Conservation (phyloP, 2,797 vertebrate species). For the Chiloscyllium punctatum region DNA sequence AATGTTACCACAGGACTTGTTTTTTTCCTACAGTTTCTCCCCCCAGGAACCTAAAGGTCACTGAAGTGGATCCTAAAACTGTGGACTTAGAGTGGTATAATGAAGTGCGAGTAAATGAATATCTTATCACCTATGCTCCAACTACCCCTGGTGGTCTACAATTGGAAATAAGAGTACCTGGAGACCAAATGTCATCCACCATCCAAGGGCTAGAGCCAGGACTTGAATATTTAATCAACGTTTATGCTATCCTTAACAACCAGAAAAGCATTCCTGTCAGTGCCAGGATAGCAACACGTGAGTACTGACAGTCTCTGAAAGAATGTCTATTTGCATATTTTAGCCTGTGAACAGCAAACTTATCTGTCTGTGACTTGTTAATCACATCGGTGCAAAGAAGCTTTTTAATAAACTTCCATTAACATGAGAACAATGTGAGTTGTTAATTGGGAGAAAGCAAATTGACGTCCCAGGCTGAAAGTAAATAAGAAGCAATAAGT, state of each 20-base stretch:
- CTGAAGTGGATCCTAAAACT: conserved; percentile 76
- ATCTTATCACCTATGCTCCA: conserved; percentile 80
- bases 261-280: conserved; percentile 88
- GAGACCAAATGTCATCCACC: conserved; percentile 75
- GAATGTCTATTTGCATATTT: neutral
- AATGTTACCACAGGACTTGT: neutral
- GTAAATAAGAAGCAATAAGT: neutral
- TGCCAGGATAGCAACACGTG: conserved; percentile 88
- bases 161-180: conserved; percentile 78
- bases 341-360: neutral
- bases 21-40: conserved; percentile 70
- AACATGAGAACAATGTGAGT: neutral
- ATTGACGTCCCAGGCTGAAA: neutral
- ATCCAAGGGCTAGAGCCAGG: conserved; percentile 86
- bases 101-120: conserved; percentile 81
- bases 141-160: conserved; percentile 80
- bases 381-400: neutral
- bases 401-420: neutral
- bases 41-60: conserved; percentile 79
- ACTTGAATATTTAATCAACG: conserved; percentile 88
- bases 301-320: conserved; percentile 46
- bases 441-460: neutral
- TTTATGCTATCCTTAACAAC: conserved; percentile 90
- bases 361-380: neutral
- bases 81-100: conserved; percentile 90